Evolutionary conservation across 2,113 vertebrate genomes (phyloP).

Genomic region (Toxostoma redivivum): DNA sequence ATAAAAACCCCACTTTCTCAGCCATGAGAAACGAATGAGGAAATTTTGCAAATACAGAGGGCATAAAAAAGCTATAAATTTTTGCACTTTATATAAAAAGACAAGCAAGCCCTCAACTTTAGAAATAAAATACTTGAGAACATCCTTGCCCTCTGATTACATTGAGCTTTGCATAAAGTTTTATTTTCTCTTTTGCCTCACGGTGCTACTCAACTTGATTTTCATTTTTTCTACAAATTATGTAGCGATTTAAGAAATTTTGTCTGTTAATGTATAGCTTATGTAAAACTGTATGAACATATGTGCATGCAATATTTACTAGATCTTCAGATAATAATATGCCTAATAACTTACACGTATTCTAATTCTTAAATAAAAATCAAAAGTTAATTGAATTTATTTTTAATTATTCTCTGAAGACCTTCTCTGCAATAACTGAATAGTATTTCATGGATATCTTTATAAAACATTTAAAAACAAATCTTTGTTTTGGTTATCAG

Average conservation of each 20-base stretch:
- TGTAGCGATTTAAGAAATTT: not conserved
- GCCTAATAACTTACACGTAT: rapidly evolving
- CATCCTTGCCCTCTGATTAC: not conserved
- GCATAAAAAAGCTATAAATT: not conserved
- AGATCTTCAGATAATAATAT: not conserved
- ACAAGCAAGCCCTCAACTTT: not conserved
- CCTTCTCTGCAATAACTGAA: not conserved
- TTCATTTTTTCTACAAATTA: not conserved
- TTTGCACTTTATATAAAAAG: not conserved
- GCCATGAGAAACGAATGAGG: not conserved
- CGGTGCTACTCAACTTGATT: not conserved
- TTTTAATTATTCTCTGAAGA: not conserved
- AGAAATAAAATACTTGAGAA: not conserved
- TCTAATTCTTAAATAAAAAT: not conserved
- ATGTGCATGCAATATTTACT: not conserved
- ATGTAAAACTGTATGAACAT: not conserved
- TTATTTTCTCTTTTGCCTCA: not conserved
- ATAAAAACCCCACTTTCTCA: not conserved
- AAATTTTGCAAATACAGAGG: not conserved
- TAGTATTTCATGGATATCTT: not conserved
- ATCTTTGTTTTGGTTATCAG: not conserved
- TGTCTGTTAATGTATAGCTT: not conserved
- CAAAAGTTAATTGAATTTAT: not conserved
- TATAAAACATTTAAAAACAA: not conserved
- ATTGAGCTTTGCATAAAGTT: not conserved